phyloP scores from a whole-genome alignment of 2,797 vertebrate genomes.

The Morelia viridis region DNA sequence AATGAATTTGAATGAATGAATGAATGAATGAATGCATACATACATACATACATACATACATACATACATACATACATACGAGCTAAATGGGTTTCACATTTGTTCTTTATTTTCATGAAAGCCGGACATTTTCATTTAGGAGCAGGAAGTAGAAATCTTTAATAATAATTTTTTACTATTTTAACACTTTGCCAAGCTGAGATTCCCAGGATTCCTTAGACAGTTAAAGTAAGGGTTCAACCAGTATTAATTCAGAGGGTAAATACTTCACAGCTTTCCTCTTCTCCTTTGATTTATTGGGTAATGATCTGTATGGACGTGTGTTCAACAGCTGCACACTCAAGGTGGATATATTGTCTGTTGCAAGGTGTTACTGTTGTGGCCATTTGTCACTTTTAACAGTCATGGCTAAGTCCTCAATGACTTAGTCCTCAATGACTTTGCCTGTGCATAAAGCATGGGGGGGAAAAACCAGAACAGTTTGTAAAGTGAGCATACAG shows the following conservation, averaged over 20 bases:
- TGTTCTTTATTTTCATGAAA: background rate
- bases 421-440: conserved; percentile 5
- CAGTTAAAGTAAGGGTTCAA: background rate
- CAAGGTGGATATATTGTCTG: background rate
- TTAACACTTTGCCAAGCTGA: background rate
- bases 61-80: no score
- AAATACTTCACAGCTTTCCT: background rate
- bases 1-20: background rate
- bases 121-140: background rate
- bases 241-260: background rate
- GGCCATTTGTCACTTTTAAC: conserved; percentile 15
- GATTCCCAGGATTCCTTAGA: background rate
- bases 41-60: no score
- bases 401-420: conserved; percentile 15
- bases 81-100: background rate
- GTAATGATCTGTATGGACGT: background rate
- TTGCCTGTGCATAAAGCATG: background rate
- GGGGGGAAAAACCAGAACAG: background rate
- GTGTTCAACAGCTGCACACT: background rate
- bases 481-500: background rate
- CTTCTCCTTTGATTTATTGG: background rate
- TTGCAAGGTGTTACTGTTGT: background rate
- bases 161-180: background rate
- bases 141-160: background rate
- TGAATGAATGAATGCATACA: background rate